Evolutionary conservation across 2,113 vertebrate species (phyloP).

Genomic region (Cyanoliseus patagonus): DNA sequence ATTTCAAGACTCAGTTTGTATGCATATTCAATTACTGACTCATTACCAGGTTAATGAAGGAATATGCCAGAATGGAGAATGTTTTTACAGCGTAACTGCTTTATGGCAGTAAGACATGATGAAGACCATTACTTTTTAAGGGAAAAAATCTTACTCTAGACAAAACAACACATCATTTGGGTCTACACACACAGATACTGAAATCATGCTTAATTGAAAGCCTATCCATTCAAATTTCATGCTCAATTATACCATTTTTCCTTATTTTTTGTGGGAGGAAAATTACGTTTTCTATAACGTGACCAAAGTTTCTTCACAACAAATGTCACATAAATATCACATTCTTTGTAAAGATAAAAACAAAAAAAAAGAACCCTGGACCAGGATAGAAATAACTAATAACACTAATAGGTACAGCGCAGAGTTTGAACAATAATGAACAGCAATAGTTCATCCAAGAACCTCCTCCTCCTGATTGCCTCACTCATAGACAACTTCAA

Average conservation of each 20-base stretch:
- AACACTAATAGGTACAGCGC: not conserved
- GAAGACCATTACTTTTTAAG: not conserved
- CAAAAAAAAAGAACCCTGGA: not conserved
- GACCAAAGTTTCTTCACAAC: not conserved
- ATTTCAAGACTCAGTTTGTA: not conserved
- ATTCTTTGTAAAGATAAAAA: not conserved
- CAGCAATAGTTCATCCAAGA: not conserved
- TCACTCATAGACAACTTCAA: not conserved
- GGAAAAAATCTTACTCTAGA: not conserved
- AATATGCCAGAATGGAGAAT: not conserved
- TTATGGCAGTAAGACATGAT: not conserved
- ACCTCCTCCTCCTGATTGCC: not conserved
- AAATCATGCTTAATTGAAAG: not conserved
- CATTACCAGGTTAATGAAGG: not conserved
- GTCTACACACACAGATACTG: not conserved
- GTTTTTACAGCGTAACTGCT: not conserved
- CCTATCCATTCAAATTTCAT: not conserved
- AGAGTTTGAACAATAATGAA: not conserved
- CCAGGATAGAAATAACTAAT: not conserved
- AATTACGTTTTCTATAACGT: not conserved
- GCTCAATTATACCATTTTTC: not conserved
- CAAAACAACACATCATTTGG: not conserved
- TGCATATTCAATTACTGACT: not conserved
- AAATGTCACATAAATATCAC: not conserved
- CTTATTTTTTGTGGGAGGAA: not conserved